Conservation (phyloP, 2,888 invertebrate species). For the Clistopyga incitator region DNA sequence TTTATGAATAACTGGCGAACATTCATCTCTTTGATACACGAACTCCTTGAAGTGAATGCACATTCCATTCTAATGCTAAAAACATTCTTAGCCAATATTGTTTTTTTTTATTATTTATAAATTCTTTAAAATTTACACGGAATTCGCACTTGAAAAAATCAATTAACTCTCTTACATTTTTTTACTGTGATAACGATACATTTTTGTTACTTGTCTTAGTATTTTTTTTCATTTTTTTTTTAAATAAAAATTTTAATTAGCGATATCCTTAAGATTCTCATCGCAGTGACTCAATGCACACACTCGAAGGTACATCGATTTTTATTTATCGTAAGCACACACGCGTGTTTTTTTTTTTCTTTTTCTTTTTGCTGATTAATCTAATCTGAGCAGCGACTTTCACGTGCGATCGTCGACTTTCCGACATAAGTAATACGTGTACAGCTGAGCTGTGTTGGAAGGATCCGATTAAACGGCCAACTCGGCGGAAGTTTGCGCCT, state of each 20-base stretch:
- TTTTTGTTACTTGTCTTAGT: too few species aligned
- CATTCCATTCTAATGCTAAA: too few species aligned
- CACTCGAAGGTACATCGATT: slow-evolving; percentile 1
- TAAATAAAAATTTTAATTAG: neutral
- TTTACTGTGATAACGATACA: too few species aligned
- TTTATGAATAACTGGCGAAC: too few species aligned
- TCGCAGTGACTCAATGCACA: neutral
- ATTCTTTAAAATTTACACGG: too few species aligned
- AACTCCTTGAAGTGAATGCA: too few species aligned
- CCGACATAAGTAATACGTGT: slow-evolving; percentile 33
- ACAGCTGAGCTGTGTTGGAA: neutral
- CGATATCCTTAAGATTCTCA: neutral
- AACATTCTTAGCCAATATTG: too few species aligned
- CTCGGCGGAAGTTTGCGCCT: neutral
- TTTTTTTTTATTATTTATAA: too few species aligned
- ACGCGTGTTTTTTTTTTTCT: neutral
- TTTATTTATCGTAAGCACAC: neutral
- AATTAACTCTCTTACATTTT: too few species aligned
- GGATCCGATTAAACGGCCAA: slow-evolving; percentile 18
- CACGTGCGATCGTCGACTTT: slow-evolving; percentile 5
- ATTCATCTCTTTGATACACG: too few species aligned
- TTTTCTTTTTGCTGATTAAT: slow-evolving; percentile 33
- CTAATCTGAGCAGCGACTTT: slow-evolving; percentile 35
- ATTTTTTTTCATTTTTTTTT: neutral
- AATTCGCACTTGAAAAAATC: too few species aligned